These are phyloP conservation scores for Bacillus rossius DNA, from an alignment of 1,140 invertebrate genomes.

Conservation along the genomic window DNA sequence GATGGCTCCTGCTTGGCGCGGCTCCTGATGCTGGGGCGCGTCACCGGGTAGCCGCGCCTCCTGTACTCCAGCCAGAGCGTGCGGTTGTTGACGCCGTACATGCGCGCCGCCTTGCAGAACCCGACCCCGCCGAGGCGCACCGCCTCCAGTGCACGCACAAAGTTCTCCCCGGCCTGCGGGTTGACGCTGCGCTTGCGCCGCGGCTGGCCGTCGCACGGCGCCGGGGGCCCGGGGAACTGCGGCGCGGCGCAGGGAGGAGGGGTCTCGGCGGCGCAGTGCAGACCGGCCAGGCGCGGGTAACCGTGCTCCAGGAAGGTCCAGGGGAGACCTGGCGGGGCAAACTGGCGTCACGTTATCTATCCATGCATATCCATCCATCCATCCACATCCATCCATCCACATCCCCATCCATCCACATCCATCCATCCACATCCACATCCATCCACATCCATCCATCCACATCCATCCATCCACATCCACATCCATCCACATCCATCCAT, in stretches of 20 bases:
- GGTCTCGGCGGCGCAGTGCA: slow-evolving; percentile 40
- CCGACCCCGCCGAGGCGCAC: slow-evolving; percentile 76
- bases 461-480: no score
- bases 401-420: no score
- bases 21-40: slow-evolving; percentile 64
- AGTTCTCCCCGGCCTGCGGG: slow-evolving; percentile 72
- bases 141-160: slow-evolving; percentile 68
- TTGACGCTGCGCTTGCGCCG: slow-evolving; percentile 57
- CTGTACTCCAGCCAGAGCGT: slow-evolving; percentile 81
- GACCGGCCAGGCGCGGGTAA: slow-evolving; percentile 55
- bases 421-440: no score
- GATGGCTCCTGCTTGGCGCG: slow-evolving; percentile 56
- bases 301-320: slow-evolving; percentile 63
- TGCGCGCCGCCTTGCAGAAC: slow-evolving; percentile 73
- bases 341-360: slow-evolving; percentile 9
- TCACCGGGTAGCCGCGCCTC: slow-evolving; percentile 71
- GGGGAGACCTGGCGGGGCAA: slow-evolving; percentile 55
- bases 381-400: no score
- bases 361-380: no score
- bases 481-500: no score
- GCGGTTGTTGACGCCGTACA: slow-evolving; percentile 77
- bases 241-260: slow-evolving; percentile 10
- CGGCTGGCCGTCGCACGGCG: slow-evolving; percentile 7
- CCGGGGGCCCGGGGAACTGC: slow-evolving; percentile 13
- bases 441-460: no score